Evolutionary conservation across 2,888 invertebrate genomes (phyloP), one percentile per base, ranked within the genome.

Genomic region (Chironomus tentans): DNA sequence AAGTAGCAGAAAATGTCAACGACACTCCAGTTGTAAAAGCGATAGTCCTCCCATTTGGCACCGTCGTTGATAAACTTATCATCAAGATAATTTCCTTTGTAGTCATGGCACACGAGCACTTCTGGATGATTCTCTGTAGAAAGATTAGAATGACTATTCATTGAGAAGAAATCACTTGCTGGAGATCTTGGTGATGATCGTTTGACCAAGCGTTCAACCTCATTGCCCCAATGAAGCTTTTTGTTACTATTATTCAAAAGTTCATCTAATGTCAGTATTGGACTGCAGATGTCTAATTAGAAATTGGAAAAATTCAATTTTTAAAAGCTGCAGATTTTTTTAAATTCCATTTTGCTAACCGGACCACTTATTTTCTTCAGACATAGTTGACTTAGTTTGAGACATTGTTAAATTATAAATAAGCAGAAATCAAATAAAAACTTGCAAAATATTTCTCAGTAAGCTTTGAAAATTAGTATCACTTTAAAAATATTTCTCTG

Each of bases 1-100:
- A 99, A 99, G 86, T 99, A 99, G 78, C 97, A 91, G 84, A 99
- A 99, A 77, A 91, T 91, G 82, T 99, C 98, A 38, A 98, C 90
- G 7, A n/a, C n/a, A 69, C 91, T 88, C 98, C 98, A 99, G 81
- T 97, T 92, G 83, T 93, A 92, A 83, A 98, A 97, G 7, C 91
- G 87, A 83, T 96, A 98, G 3, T 91, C 91, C 76, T 91, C 88
- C 78, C 87, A 86, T 77, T 88, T 87, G 28, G 85, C 84, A 1
- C 90, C 89, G 15, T 93, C 93, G 78, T 91, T 86, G 62, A 90
- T 87, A 80, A 87, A 88, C 81, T 92, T 89, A 84, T 97, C 97
- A 80, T 93, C 92, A 71, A 92, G 86, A 84, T 98, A 98, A 78
- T 97, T 97, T 78, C 97, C 97, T 83, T 91, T 92, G 91, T 97